These are phyloP conservation scores for Sarcophaga subvicina DNA, from an alignment of 2,888 invertebrate species.

Conservation along the genomic window DNA sequence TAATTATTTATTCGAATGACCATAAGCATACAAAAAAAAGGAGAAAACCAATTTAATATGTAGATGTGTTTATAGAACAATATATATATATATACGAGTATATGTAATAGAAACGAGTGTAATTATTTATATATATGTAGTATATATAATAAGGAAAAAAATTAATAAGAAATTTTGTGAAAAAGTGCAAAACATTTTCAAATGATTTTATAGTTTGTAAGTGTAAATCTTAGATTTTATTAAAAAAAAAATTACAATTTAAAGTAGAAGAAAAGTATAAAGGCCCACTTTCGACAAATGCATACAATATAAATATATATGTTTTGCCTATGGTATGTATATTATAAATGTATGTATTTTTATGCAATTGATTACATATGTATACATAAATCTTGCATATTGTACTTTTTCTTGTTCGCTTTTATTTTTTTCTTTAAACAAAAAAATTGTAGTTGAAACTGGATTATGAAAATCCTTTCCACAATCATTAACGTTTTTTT, in stretches of 20 bases:
- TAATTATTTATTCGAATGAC: background rate
- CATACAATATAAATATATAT: constrained; percentile 23
- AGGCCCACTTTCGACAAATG: constrained; percentile 17
- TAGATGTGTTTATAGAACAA: constrained; percentile 31
- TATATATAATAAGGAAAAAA: constrained; percentile 32
- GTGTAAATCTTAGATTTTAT: constrained; percentile 58
- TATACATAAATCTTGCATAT: constrained; percentile 41
- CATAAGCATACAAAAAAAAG: background rate
- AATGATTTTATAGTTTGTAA: constrained; percentile 60
- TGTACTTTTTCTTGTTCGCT: constrained; percentile 37
- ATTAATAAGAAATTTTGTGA: constrained; percentile 10
- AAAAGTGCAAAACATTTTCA: constrained; percentile 40
- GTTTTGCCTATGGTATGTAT: constrained; percentile 14
- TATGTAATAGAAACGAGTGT: background rate
- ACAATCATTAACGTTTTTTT: background rate
- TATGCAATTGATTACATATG: constrained; percentile 45
- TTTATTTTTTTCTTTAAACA: constrained; percentile 16
- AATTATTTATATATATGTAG: constrained; percentile 8
- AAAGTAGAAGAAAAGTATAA: background rate
- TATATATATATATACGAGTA: background rate
- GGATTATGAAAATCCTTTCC: background rate
- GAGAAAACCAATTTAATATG: constrained; percentile 5
- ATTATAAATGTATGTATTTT: constrained; percentile 49
- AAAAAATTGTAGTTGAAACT: background rate
- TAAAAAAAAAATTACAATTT: constrained; percentile 35